Conservation (phyloP, 2,113 vertebrate species). For the Odocoileus virginianus region DNA sequence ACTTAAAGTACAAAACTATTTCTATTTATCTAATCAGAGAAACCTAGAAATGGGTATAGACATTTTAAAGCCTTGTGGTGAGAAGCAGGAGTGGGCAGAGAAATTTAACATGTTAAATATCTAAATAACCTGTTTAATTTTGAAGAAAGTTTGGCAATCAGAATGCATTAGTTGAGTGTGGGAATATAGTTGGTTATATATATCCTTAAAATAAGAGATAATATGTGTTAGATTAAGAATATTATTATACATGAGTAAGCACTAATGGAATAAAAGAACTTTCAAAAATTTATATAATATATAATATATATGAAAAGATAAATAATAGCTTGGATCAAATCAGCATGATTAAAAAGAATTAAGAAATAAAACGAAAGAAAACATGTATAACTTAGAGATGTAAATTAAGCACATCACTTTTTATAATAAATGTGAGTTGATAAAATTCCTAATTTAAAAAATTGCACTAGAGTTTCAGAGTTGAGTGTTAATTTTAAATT, state of each 20-base stretch:
- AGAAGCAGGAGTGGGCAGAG: background rate
- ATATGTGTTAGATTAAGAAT: background rate
- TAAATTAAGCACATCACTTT: background rate
- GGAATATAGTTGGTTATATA: background rate
- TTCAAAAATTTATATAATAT: background rate
- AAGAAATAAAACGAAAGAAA: background rate
- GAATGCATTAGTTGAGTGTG: background rate
- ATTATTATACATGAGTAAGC: background rate
- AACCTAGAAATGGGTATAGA: background rate
- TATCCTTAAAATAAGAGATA: background rate
- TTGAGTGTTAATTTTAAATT: background rate
- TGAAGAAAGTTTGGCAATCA: background rate
- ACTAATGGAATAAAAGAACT: background rate
- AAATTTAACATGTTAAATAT: background rate
- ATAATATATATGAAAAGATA: background rate
- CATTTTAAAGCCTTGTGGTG: background rate
- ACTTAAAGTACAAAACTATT: background rate
- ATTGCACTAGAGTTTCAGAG: background rate
- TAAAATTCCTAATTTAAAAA: background rate
- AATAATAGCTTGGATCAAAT: background rate
- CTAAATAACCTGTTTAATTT: background rate
- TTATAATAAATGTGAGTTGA: background rate
- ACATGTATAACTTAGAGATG: background rate
- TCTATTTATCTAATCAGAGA: background rate
- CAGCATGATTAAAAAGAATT: background rate